Conservation (phyloP, 2,113 vertebrate genomes). For the Aptenodytes forsteri region DNA sequence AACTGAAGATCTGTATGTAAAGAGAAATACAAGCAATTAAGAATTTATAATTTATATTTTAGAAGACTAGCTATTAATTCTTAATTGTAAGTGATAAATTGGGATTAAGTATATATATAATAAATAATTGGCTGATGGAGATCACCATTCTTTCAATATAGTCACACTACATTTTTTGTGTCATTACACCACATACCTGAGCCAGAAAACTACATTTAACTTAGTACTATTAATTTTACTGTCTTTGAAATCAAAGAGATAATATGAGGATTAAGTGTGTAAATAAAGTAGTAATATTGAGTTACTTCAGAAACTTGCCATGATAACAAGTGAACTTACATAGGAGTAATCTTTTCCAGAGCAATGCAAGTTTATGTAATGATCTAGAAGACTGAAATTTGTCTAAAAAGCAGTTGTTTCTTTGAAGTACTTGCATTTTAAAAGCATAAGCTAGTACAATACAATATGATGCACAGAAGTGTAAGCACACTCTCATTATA, state of each 20-base stretch:
- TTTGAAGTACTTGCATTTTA: background rate
- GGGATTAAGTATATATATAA: background rate
- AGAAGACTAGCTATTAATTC: background rate
- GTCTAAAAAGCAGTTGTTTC: background rate
- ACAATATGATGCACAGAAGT: background rate
- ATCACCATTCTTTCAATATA: background rate
- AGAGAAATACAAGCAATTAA: background rate
- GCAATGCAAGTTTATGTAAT: background rate
- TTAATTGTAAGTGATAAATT: background rate
- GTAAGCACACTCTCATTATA: background rate
- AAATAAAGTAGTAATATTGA: background rate
- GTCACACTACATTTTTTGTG: background rate
- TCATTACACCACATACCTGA: background rate
- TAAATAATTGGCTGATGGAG: background rate
- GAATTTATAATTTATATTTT: background rate
- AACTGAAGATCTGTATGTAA: background rate
- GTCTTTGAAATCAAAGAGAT: background rate
- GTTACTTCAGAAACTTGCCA: background rate
- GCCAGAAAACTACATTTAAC: background rate
- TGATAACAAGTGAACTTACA: background rate
- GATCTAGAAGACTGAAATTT: background rate
- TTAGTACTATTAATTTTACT: background rate
- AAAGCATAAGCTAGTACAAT: background rate
- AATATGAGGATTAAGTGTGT: background rate
- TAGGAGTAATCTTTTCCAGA: background rate